Evolutionary conservation across 2,113 vertebrate genomes (phyloP).

Genomic region (Oxyruncus cristatus): DNA sequence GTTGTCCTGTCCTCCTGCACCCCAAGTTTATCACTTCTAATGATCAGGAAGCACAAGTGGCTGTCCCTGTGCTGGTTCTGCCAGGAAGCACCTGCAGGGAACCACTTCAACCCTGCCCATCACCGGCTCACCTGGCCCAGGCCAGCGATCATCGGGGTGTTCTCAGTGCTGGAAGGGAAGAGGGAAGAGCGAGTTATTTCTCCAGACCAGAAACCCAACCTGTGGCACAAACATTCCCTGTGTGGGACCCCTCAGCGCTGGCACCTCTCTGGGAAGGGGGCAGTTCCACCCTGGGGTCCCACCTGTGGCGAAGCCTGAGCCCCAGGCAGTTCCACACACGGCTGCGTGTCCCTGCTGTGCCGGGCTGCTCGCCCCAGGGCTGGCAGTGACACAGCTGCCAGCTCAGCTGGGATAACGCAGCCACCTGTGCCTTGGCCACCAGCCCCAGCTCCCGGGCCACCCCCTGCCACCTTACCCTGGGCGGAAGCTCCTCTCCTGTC

Average conservation of each 20-base stretch:
- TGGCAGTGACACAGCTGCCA: not conserved
- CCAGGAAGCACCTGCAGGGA: not conserved
- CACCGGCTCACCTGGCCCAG: slow-evolving; percentile 86
- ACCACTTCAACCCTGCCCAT: not conserved
- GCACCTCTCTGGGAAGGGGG: not conserved
- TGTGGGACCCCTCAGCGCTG: accelerated
- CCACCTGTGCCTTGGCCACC: not conserved
- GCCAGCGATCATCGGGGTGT: slow-evolving; percentile 95
- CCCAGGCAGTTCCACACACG: accelerated
- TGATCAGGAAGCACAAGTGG: not conserved
- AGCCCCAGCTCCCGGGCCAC: not conserved
- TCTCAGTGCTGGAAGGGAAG: slow-evolving; percentile 86
- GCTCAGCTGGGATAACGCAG: not conserved
- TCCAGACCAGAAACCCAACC: not conserved
- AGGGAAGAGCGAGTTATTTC: not conserved
- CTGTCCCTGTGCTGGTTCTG: not conserved
- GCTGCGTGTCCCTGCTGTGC: not conserved
- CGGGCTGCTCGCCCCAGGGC: accelerated
- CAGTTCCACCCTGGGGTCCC: not conserved
- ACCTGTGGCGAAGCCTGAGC: not conserved
- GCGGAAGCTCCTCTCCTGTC: slow-evolving; percentile 91
- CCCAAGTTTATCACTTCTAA: accelerated
- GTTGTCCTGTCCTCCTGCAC: not conserved
- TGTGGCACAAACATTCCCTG: not conserved
- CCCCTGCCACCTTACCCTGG: slow-evolving; percentile 81